A percentile compares a stretch with the other conserved stretches of the same genome.
phyloP scores from a whole-genome alignment of 2,888 invertebrate genomes.

The Mythimna pallens region DNA sequence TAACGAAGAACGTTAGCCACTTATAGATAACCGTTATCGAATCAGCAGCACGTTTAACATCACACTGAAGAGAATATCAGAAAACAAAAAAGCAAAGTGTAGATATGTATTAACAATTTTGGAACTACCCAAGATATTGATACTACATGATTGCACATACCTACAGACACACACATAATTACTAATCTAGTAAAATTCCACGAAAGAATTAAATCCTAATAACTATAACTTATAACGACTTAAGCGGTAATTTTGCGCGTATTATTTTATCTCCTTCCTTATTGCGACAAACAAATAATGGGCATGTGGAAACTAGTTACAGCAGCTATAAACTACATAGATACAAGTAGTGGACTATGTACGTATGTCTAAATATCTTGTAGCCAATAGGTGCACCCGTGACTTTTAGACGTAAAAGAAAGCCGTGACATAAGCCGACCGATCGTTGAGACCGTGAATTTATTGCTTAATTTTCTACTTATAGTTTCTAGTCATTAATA shows the following conservation, averaged over 20 bases:
- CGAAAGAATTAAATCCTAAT: neutral
- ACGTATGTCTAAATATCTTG: conserved; percentile 20
- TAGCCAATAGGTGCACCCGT: conserved; percentile 22
- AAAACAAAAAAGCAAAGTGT: conserved; percentile 1
- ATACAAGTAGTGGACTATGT: neutral
- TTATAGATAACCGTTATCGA: conserved; percentile 70
- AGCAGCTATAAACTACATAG: conserved; percentile 7
- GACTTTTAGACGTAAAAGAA: conserved; percentile 48
- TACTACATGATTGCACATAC: neutral
- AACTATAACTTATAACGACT: conserved; percentile 12
- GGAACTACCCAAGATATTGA: neutral
- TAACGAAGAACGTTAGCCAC: conserved; percentile 64
- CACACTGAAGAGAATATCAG: conserved; percentile 25
- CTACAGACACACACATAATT: neutral
- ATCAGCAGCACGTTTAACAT: conserved; percentile 42
- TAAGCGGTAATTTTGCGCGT: conserved; percentile 32
- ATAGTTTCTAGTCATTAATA: conserved; percentile 29
- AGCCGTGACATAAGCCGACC: conserved; percentile 54
- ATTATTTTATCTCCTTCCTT: conserved; percentile 47
- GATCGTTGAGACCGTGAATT: conserved; percentile 36
- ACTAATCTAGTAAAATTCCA: neutral
- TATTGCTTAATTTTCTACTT: conserved; percentile 33
- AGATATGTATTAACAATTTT: neutral
- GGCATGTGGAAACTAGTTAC: conserved; percentile 42
- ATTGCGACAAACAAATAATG: conserved; percentile 39